Evolutionary conservation across 2,888 invertebrate genomes (phyloP).

Genomic region (Chrysopilus asiliformis): DNA sequence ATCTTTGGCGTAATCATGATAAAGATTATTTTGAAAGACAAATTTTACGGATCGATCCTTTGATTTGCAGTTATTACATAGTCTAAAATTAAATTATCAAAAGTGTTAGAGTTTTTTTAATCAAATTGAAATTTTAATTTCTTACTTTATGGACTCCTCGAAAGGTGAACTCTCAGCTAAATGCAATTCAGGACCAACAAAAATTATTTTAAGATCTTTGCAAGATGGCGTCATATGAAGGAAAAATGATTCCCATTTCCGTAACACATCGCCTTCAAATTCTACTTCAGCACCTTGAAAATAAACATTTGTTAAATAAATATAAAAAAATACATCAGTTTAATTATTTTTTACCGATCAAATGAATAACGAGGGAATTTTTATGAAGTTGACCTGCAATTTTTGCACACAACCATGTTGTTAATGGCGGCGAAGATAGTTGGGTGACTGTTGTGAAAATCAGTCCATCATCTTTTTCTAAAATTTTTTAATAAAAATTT

Average conservation of each 20-base stretch:
- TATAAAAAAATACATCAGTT: no score
- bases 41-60: no score
- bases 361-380: constrained; percentile 26
- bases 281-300: constrained; percentile 55
- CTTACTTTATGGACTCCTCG: no score
- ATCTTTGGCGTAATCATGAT: constrained; percentile 40
- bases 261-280: constrained; percentile 53
- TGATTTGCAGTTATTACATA: no score
- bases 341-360: constrained; percentile 25
- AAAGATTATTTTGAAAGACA: constrained; percentile 38
- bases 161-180: constrained; percentile 41
- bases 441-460: constrained; percentile 51
- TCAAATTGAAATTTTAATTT: no score
- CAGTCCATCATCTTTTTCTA: constrained; percentile 37
- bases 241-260: constrained; percentile 59
- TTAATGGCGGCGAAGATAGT: constrained; percentile 50
- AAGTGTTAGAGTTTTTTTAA: no score
- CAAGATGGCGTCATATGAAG: constrained; percentile 48
- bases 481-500: constrained; percentile 2
- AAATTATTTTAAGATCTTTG: constrained; percentile 42
- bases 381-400: constrained; percentile 21
- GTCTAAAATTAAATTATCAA: no score
- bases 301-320: constrained; percentile 26
- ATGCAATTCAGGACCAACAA: constrained; percentile 52
- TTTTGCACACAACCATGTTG: constrained; percentile 45